Conservation (phyloP, 1,140 invertebrate species). For the Formica selysi region DNA sequence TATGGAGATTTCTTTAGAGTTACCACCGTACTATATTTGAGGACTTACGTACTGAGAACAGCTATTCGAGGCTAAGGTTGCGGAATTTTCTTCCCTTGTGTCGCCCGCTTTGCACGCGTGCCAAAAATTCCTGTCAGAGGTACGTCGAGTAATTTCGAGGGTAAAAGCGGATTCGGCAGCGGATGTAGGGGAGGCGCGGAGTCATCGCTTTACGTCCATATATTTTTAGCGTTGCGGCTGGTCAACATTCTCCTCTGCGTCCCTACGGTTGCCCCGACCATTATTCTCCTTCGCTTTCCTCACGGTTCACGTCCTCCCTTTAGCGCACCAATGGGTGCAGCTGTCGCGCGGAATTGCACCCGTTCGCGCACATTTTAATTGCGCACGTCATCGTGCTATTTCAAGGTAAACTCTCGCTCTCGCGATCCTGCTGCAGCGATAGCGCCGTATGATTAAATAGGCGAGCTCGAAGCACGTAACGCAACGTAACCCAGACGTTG, state of each 20-base stretch:
- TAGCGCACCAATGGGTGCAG: conserved; percentile 67
- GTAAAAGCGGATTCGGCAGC: conserved; percentile 76
- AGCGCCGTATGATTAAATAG: conserved; percentile 63
- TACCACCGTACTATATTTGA: conserved; percentile 53
- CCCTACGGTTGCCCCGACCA: neutral
- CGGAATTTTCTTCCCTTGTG: conserved; percentile 37
- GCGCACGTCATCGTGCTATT: conserved; percentile 72
- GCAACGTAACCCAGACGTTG: conserved; percentile 6
- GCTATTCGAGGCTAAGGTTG: conserved; percentile 36
- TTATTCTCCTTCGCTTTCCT: conserved; percentile 62
- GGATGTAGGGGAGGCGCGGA: conserved; percentile 57
- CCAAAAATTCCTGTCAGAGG: conserved; percentile 76
- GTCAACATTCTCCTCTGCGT: conserved; percentile 78
- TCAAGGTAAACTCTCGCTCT: conserved; percentile 62
- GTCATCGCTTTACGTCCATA: conserved; percentile 79
- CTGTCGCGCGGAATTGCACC: conserved; percentile 66
- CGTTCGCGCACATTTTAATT: conserved; percentile 71
- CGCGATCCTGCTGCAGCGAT: neutral
- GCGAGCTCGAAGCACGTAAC: conserved; percentile 64
- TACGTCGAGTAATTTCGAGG: conserved; percentile 77
- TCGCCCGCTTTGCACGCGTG: conserved; percentile 60
- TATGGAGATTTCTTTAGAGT: conserved; percentile 46
- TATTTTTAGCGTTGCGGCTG: conserved; percentile 80
- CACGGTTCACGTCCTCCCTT: conserved; percentile 61
- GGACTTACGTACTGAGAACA: conserved; percentile 19